Conservation (phyloP, 1,140 invertebrate species). For the Drosophila nebulosa region DNA sequence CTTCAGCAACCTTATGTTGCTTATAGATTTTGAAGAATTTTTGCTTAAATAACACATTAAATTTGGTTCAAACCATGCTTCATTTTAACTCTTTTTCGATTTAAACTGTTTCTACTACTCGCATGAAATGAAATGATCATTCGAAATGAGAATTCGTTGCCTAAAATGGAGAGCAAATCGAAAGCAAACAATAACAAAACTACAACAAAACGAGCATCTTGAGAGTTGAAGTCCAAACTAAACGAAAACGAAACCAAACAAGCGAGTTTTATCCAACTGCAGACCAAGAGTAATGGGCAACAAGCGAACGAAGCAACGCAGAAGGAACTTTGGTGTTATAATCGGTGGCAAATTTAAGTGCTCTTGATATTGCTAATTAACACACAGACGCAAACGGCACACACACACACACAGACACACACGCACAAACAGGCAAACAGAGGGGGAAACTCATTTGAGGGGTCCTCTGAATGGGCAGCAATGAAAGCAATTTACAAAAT, state of each 20-base stretch:
- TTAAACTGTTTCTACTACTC: background rate
- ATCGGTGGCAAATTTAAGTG: slow-evolving; percentile 69
- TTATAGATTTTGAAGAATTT: too few species aligned
- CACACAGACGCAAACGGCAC: slow-evolving; percentile 38
- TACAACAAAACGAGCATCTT: slow-evolving; percentile 47
- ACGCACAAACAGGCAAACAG: background rate
- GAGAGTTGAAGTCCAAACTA: slow-evolving; percentile 38
- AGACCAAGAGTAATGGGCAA: background rate
- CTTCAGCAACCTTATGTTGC: too few species aligned
- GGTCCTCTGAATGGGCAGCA: slow-evolving; percentile 23
- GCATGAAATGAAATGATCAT: background rate
- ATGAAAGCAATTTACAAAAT: slow-evolving; percentile 66
- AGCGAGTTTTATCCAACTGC: slow-evolving; percentile 10
- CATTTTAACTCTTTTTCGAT: too few species aligned
- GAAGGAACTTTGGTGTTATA: slow-evolving; percentile 63
- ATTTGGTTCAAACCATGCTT: too few species aligned
- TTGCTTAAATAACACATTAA: too few species aligned
- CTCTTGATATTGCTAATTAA: slow-evolving; percentile 75
- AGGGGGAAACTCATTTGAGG: slow-evolving; percentile 15
- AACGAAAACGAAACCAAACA: slow-evolving; percentile 13
- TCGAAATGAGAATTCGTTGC: slow-evolving; percentile 22
- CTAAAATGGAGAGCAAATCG: slow-evolving; percentile 32
- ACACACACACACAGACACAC: slow-evolving; percentile 28
- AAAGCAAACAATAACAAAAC: slow-evolving; percentile 39
- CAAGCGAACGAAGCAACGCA: slow-evolving; percentile 7